Evolutionary conservation across 2,113 vertebrate genomes (phyloP).

Genomic region (Gavia stellata): DNA sequence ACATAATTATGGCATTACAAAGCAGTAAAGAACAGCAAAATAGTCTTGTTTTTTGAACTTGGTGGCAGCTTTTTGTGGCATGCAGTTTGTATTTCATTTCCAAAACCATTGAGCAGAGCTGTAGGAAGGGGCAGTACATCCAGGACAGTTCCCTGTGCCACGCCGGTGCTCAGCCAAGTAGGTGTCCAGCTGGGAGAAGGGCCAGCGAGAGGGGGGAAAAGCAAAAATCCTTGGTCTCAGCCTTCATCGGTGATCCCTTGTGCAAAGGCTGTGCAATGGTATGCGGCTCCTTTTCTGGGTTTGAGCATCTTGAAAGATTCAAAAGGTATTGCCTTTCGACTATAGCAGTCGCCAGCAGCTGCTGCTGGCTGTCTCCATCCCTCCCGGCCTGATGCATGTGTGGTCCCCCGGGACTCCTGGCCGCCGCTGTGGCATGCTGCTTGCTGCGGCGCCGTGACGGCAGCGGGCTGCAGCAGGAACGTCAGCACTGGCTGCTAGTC

Average conservation of each 20-base stretch:
- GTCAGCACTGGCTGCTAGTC: neutral
- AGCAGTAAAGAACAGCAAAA: neutral
- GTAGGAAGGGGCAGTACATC: neutral
- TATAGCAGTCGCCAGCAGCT: rapidly evolving
- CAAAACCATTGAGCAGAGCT: neutral
- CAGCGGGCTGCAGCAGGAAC: rapidly evolving
- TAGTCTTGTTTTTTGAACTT: neutral
- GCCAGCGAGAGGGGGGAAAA: neutral
- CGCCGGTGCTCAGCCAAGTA: neutral
- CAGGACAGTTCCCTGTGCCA: neutral
- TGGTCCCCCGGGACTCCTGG: too few species aligned
- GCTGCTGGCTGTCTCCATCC: neutral
- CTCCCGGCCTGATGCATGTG: rapidly evolving
- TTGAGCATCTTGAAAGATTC: neutral
- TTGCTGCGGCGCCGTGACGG: rapidly evolving
- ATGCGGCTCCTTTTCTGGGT: neutral
- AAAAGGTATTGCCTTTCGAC: neutral
- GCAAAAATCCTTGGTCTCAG: neutral
- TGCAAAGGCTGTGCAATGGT: neutral
- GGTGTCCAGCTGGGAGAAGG: neutral
- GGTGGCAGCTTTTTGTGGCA: neutral
- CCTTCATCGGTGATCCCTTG: rapidly evolving
- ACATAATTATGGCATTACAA: neutral
- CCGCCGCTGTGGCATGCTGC: rapidly evolving
- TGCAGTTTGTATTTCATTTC: neutral